These are phyloP conservation scores for Naso thynnoides DNA, from an alignment of 2,797 vertebrate species.

Conservation along the genomic window DNA sequence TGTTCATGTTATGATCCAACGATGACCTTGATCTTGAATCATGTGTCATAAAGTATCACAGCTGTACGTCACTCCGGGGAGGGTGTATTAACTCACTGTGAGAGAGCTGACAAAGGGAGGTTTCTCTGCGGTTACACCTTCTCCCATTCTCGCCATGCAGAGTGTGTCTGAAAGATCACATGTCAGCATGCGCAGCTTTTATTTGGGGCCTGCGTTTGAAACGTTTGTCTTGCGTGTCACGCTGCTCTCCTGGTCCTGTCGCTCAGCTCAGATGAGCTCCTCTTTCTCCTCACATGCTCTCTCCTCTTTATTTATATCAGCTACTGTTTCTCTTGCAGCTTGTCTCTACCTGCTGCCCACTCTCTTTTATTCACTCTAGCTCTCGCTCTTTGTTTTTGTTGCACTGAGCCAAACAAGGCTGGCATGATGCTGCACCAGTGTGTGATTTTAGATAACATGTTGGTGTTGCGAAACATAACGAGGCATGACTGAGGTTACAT, in stretches of 20 bases:
- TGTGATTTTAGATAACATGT: too few species aligned
- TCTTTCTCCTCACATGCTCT: conserved; percentile 38
- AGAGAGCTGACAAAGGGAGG: conserved; percentile 58
- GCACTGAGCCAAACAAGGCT: too few species aligned
- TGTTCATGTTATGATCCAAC: conserved; percentile 34
- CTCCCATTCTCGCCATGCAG: conserved; percentile 26
- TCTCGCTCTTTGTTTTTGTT: too few species aligned
- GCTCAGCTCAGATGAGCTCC: conserved; percentile 8
- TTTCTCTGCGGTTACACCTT: conserved; percentile 42
- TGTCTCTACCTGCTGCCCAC: background rate
- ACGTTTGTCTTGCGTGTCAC: conserved; percentile 55
- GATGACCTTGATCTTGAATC: conserved; percentile 60
- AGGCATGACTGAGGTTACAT: too few species aligned
- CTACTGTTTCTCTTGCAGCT: background rate
- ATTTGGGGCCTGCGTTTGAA: conserved; percentile 51
- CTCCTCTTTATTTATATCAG: conserved; percentile 10
- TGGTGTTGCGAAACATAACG: too few species aligned
- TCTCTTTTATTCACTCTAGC: background rate
- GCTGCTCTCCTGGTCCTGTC: conserved; percentile 22
- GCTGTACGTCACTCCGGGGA: conserved; percentile 31
- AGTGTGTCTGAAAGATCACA: conserved; percentile 46
- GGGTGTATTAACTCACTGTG: conserved; percentile 34
- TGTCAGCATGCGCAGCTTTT: conserved; percentile 33
- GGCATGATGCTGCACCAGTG: too few species aligned
- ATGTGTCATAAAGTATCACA: conserved; percentile 34